phyloP scores from a whole-genome alignment of 2,113 vertebrate genomes.

The Sinocyclocheilus anophthalmus region DNA sequence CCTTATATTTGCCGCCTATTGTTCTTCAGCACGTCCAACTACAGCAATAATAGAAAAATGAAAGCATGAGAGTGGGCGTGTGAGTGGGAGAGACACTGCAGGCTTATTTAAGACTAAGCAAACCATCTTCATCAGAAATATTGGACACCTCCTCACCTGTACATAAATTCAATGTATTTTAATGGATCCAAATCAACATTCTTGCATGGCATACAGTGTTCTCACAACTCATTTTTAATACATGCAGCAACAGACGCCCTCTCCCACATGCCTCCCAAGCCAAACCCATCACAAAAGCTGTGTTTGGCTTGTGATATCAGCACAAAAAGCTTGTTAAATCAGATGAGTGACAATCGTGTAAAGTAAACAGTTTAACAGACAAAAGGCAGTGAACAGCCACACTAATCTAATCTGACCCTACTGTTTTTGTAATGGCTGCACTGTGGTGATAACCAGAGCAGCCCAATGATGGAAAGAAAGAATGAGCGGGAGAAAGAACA shows the following conservation, averaged over 20 bases:
- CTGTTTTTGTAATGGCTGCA: conserved; percentile 21
- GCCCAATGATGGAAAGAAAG: not conserved
- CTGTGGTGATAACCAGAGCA: conserved; percentile 29
- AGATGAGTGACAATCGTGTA: conserved; percentile 23
- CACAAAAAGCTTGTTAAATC: not conserved
- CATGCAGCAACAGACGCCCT: not conserved
- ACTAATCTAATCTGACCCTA: conserved; percentile 37
- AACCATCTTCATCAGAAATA: not conserved
- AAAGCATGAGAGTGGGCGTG: conserved; percentile 26
- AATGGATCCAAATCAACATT: not conserved
- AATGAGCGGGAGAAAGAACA: not conserved
- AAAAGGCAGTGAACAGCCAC: conserved; percentile 31
- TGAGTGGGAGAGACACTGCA: not conserved
- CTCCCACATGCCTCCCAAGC: not conserved
- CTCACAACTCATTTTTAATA: not conserved
- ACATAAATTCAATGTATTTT: not conserved
- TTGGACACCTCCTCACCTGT: not conserved
- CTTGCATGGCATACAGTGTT: not conserved
- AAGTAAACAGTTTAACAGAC: conserved; percentile 43
- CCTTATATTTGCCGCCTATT: conserved; percentile 28
- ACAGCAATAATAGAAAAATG: conserved; percentile 4
- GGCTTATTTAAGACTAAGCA: conserved; percentile 11
- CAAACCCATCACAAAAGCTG: conserved; percentile 10
- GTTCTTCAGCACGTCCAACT: not conserved
- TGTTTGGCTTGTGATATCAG: too few species aligned